A percentile compares a stretch with the other conserved stretches of the same genome.
phyloP scores from a whole-genome alignment of 2,797 vertebrate species.

The Chelon labrosus region DNA sequence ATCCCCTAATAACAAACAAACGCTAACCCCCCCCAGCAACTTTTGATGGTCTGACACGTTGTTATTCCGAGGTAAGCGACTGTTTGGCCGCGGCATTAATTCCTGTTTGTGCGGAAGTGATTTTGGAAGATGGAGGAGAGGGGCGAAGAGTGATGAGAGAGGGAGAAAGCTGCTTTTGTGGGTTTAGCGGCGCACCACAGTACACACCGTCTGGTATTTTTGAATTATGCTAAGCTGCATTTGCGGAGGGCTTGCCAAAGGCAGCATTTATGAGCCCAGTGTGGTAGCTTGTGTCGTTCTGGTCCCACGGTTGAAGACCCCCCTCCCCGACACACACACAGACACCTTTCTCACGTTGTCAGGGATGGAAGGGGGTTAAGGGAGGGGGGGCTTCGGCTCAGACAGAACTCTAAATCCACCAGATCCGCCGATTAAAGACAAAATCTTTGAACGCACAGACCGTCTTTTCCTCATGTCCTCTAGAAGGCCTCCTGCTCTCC shows the following conservation, averaged over 20 bases:
- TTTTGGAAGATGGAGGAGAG: slow-evolving; percentile 65
- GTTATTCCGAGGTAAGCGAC: slow-evolving; percentile 50
- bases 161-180: slow-evolving; percentile 77
- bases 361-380: slow-evolving; percentile 20
- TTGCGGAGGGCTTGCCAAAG: slow-evolving; percentile 68
- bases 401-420: slow-evolving; percentile 73
- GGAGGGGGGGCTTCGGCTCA: slow-evolving; percentile 38
- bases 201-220: slow-evolving; percentile 78
- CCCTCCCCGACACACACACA: not conserved
- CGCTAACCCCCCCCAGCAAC: slow-evolving; percentile 28
- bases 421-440: slow-evolving; percentile 73
- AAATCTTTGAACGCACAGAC: slow-evolving; percentile 73
- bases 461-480: slow-evolving; percentile 46
- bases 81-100: slow-evolving; percentile 48
- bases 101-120: slow-evolving; percentile 65
- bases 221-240: slow-evolving; percentile 81
- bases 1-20: slow-evolving; percentile 46
- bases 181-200: slow-evolving; percentile 72
- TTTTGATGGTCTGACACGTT: slow-evolving; percentile 37
- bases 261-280: slow-evolving; percentile 67
- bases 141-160: slow-evolving; percentile 62
- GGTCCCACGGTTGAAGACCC: slow-evolving; percentile 51
- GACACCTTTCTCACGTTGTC: slow-evolving; percentile 53
- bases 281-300: slow-evolving; percentile 49
- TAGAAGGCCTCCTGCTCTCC: slow-evolving; percentile 39